Evolutionary conservation across 1,140 invertebrate species (phyloP).

Genomic region (Camponotus floridanus): DNA sequence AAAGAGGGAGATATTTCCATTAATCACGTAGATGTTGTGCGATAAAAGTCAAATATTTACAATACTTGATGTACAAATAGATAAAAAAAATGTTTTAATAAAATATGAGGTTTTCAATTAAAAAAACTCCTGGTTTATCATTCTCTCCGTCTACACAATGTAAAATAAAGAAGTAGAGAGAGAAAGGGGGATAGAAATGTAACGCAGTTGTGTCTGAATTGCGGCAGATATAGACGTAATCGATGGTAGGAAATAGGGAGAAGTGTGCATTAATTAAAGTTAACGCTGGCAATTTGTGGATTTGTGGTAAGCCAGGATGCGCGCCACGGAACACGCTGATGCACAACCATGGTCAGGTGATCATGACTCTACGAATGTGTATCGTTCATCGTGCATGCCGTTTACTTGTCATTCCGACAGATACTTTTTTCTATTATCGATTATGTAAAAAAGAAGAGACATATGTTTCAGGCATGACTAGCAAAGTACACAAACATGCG

Average conservation of each 20-base stretch:
- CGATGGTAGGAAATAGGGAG: constrained; percentile 66
- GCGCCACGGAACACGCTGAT: constrained; percentile 48
- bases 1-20: neutral
- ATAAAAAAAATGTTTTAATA: constrained; percentile 18
- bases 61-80: neutral
- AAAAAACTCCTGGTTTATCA: neutral
- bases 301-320: constrained; percentile 70
- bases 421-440: constrained; percentile 1
- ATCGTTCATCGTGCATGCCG: constrained; percentile 13
- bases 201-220: neutral
- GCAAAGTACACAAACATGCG: neutral
- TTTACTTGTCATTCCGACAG: neutral
- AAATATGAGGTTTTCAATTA: constrained; percentile 1
- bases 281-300: constrained; percentile 75
- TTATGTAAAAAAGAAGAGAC: neutral
- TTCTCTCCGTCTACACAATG: constrained; percentile 5
- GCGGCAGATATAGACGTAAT: constrained; percentile 55
- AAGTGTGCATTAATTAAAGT: constrained; percentile 79
- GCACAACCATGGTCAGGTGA: constrained; percentile 33
- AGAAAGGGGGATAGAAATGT: constrained; percentile 4
- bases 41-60: neutral
- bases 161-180: neutral
- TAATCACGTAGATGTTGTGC: neutral
- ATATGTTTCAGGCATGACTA: neutral
- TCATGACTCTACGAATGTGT: constrained; percentile 39